A percentile compares a stretch with the other conserved stretches of the same genome.
Evolutionary conservation across 1,140 invertebrate genomes (phyloP).

Genomic region (Chionoecetes opilio): DNA sequence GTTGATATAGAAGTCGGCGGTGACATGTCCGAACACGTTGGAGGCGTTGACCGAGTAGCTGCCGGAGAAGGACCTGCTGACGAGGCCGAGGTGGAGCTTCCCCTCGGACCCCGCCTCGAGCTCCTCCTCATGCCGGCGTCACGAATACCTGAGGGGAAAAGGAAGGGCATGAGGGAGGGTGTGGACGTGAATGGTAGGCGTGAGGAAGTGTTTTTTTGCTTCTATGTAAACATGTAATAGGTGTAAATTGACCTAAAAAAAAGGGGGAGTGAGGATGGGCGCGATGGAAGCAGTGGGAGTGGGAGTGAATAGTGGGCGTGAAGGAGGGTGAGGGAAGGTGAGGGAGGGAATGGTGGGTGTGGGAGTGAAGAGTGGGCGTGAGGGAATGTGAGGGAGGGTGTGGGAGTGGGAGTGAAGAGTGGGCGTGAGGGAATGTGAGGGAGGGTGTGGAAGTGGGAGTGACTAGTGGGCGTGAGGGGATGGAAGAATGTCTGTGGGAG

Average conservation of each 20-base stretch:
- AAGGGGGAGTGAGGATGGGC: not conserved
- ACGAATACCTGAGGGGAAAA: conserved; percentile 33
- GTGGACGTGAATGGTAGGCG: not conserved
- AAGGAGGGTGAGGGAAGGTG: not conserved
- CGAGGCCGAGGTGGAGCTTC: not conserved
- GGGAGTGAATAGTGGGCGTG: too few relatives aligned
- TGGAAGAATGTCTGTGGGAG: too few relatives aligned
- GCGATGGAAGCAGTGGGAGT: not conserved
- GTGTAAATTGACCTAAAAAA: not conserved
- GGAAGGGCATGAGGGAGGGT: not conserved
- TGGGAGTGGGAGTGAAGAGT: too few relatives aligned
- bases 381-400: too few relatives aligned
- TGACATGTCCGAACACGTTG: conserved; percentile 51
- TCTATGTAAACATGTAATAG: not conserved
- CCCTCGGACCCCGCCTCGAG: conserved; percentile 17
- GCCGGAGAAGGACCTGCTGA: conserved; percentile 33
- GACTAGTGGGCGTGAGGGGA: not conserved
- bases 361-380: too few relatives aligned
- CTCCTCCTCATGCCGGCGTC: conserved; percentile 51
- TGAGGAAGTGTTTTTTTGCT: too few relatives aligned
- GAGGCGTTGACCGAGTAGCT: conserved; percentile 48
- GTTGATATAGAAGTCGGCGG: conserved; percentile 44
- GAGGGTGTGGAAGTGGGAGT: too few relatives aligned
- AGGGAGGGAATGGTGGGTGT: not conserved
- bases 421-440: too few relatives aligned